Conservation (phyloP, 2,888 invertebrate genomes). For the Malacosoma neustria region DNA sequence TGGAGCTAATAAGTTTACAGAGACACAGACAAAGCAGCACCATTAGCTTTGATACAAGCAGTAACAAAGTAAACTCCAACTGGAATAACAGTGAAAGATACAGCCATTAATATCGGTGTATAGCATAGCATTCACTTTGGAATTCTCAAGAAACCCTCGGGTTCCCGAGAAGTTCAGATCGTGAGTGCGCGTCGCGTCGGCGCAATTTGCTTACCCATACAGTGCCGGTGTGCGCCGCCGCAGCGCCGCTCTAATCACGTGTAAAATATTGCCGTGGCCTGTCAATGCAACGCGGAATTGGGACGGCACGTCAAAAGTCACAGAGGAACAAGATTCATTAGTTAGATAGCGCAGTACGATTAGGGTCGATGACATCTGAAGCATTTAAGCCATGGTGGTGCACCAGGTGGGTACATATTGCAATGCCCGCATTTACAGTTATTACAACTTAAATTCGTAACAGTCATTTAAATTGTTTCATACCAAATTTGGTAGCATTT, state of each 20-base stretch:
- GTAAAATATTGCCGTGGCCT: constrained; percentile 67
- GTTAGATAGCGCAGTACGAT: constrained; percentile 49
- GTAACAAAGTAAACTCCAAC: constrained; percentile 8
- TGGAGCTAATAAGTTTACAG: too few relatives aligned
- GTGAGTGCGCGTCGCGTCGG: constrained; percentile 68
- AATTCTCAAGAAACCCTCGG: constrained; percentile 67
- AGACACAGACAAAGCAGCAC: too few relatives aligned
- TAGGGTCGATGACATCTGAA: constrained; percentile 30
- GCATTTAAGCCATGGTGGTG: constrained; percentile 9
- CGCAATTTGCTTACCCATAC: constrained; percentile 74
- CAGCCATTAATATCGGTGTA: constrained; percentile 62
- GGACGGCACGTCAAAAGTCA: constrained; percentile 57
- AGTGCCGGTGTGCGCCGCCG: constrained; percentile 55
- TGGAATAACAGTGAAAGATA: constrained; percentile 36
- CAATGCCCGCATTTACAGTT: too few relatives aligned
- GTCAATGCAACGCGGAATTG: constrained; percentile 57
- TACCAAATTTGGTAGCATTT: too few relatives aligned
- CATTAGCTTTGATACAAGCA: too few relatives aligned
- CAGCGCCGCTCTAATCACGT: constrained; percentile 69
- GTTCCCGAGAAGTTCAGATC: constrained; percentile 70
- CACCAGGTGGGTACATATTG: too few relatives aligned
- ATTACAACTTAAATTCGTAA: too few relatives aligned
- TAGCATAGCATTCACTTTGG: constrained; percentile 68
- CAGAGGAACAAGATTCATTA: constrained; percentile 56
- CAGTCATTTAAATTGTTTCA: too few relatives aligned